phyloP scores from a whole-genome alignment of 2,797 vertebrate species.

The Cygnus olor region DNA sequence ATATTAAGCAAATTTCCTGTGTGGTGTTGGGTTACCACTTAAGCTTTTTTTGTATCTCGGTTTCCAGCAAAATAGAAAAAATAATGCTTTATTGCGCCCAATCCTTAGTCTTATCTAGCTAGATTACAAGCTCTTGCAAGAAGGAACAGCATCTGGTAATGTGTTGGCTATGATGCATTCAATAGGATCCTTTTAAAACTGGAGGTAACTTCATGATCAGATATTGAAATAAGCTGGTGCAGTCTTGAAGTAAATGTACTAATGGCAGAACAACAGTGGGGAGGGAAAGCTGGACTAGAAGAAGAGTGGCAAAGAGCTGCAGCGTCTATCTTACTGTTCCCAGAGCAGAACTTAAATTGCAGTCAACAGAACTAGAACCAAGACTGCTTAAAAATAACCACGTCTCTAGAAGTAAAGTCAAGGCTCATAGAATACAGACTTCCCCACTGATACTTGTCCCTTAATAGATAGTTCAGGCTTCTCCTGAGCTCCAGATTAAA shows the following conservation, averaged over 20 bases:
- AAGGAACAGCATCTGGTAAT: neutral
- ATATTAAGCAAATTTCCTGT: neutral
- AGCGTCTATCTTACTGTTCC: neutral
- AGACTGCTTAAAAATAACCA: neutral
- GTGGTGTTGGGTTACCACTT: neutral
- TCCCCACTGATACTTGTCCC: neutral
- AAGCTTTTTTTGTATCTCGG: neutral
- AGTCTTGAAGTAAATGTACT: neutral
- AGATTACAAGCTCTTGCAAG: neutral
- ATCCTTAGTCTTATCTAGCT: neutral
- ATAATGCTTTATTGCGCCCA: neutral
- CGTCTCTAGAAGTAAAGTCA: neutral
- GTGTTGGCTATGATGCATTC: neutral
- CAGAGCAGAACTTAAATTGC: neutral
- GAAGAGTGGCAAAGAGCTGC: neutral
- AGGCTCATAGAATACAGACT: neutral
- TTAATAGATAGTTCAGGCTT: neutral
- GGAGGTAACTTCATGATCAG: neutral
- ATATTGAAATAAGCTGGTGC: neutral
- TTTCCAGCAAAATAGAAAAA: neutral
- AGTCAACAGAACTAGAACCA: neutral
- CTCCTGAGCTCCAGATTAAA: neutral
- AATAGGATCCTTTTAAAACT: neutral
- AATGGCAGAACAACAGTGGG: neutral
- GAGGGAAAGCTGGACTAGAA: neutral